Conservation (phyloP, 2,797 vertebrate species). For the Enteromius argenteus region DNA sequence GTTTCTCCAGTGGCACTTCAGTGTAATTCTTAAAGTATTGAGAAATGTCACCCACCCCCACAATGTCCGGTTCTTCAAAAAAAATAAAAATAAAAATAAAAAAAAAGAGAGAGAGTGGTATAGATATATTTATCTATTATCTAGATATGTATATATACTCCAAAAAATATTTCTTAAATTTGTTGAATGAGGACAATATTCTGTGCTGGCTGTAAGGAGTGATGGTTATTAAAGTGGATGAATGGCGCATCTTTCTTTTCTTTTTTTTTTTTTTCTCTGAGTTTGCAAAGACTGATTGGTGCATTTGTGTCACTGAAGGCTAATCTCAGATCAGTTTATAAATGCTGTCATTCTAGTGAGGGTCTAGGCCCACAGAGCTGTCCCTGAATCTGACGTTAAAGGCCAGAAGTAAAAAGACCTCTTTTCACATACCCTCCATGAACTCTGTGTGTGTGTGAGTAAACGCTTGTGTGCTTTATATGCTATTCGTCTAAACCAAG, state of each 20-base stretch:
- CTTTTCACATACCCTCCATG: conserved; percentile 49
- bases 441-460: conserved; percentile 43
- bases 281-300: conserved; percentile 23
- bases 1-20: conserved; percentile 42
- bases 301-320: conserved; percentile 28
- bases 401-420: conserved; percentile 27
- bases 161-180: conserved; percentile 70
- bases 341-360: conserved; percentile 8
- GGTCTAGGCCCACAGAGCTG: conserved; percentile 20
- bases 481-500: conserved; percentile 38
- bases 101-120: conserved; percentile 59
- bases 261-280: neutral
- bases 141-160: conserved; percentile 74
- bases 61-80: conserved; percentile 2
- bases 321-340: conserved; percentile 45
- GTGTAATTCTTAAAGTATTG: conserved; percentile 55
- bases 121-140: conserved; percentile 75
- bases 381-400: conserved; percentile 13
- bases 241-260: conserved; percentile 32
- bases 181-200: conserved; percentile 70
- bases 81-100: conserved; percentile 23
- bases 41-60: conserved; percentile 26
- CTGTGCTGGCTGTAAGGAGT: conserved; percentile 50
- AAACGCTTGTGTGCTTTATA: conserved; percentile 35
- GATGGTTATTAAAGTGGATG: conserved; percentile 39